A percentile compares a stretch with the other conserved stretches of the same genome.
Evolutionary conservation across 2,113 vertebrate genomes (phyloP).

Genomic region (Cervus canadensis): DNA sequence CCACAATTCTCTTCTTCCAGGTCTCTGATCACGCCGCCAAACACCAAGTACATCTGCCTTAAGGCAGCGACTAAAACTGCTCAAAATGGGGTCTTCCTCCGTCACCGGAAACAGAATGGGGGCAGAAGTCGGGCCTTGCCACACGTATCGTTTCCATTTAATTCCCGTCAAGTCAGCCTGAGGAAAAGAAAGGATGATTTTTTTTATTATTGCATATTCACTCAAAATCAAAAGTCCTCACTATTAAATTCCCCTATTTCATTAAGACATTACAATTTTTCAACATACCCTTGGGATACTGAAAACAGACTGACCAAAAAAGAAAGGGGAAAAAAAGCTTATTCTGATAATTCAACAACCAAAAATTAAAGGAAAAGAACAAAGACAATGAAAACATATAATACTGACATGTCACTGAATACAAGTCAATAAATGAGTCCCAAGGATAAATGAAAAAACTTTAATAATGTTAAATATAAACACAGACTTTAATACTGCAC

Average conservation of each 20-base stretch:
- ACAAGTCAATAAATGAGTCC: slow-evolving; percentile 6
- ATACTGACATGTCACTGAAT: neutral
- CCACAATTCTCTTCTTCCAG: slow-evolving; percentile 95
- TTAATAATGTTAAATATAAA: neutral
- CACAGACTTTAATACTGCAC: neutral
- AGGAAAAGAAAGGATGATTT: slow-evolving; percentile 11
- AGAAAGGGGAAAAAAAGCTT: neutral
- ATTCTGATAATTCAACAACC: slow-evolving; percentile 11
- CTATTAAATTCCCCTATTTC: neutral
- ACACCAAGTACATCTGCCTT: slow-evolving; percentile 96
- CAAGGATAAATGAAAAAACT: neutral
- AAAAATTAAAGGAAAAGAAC: slow-evolving; percentile 17
- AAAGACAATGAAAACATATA: neutral
- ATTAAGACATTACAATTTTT: slow-evolving; percentile 41
- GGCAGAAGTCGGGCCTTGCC: slow-evolving; percentile 96
- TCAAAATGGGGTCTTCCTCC: slow-evolving; percentile 97
- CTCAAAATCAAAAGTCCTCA: neutral
- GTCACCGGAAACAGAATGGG: slow-evolving; percentile 98
- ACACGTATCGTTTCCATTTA: slow-evolving; percentile 98
- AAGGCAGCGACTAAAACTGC: slow-evolving; percentile 98
- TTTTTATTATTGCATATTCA: slow-evolving; percentile 7
- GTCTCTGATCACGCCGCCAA: slow-evolving; percentile 94
- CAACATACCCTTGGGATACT: neutral
- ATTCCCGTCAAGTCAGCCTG: slow-evolving; percentile 98
- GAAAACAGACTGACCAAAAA: neutral